Evolutionary conservation across 2,113 vertebrate species (phyloP).

Genomic region (Cyanistes caeruleus): DNA sequence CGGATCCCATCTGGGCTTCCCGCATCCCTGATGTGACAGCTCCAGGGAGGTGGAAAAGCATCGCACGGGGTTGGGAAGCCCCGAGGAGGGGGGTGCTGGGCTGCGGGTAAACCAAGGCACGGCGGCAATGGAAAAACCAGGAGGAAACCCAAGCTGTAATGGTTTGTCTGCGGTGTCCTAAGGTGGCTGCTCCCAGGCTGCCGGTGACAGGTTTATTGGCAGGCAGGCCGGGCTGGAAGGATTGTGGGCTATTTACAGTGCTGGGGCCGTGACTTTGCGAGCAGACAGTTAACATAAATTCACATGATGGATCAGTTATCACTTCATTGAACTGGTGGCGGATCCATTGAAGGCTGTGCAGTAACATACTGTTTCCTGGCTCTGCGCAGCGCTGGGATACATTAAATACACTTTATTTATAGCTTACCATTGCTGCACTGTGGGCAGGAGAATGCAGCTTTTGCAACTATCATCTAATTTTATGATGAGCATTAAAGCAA

Average conservation of each 20-base stretch:
- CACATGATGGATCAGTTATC: constrained; percentile 86
- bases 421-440: constrained; percentile 70
- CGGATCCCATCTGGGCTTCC: neutral
- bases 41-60: constrained; percentile 23
- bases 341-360: constrained; percentile 80
- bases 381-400: constrained; percentile 76
- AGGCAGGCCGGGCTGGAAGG: constrained; percentile 75
- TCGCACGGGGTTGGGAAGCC: neutral
- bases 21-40: constrained; percentile 30
- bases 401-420: constrained; percentile 89
- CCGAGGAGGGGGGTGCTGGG: neutral
- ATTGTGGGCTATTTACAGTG: constrained; percentile 81
- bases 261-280: constrained; percentile 80
- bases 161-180: constrained; percentile 75
- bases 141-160: constrained; percentile 51
- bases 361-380: constrained; percentile 78
- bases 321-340: constrained; percentile 83
- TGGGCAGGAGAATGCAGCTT: constrained; percentile 82
- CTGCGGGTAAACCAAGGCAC: neutral
- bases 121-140: neutral
- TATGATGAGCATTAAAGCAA: constrained; percentile 85
- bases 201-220: constrained; percentile 83
- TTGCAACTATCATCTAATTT: constrained; percentile 85
- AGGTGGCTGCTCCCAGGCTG: constrained; percentile 70
- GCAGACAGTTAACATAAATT: constrained; percentile 87